A percentile compares a stretch with the other conserved stretches of the same genome.
Conservation (phyloP, 2,888 invertebrate species). For the Phytoseiulus persimilis region DNA sequence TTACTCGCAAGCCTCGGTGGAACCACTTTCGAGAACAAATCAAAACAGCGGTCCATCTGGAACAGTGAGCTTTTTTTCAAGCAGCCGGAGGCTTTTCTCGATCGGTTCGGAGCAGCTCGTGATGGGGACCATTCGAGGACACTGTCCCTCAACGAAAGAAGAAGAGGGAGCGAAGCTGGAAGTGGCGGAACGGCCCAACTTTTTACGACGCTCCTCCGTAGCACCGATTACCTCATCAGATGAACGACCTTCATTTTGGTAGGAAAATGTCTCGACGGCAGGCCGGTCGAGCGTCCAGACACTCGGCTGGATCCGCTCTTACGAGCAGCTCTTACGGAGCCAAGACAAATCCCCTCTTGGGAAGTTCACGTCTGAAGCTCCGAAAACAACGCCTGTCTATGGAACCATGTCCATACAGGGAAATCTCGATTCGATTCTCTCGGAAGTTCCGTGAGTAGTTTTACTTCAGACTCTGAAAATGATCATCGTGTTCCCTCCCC, state of each 20-base stretch:
- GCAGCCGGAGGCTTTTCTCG: not conserved
- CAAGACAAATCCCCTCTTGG: not conserved
- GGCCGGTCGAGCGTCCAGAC: not conserved
- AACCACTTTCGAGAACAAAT: too few relatives aligned
- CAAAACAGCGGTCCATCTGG: too few relatives aligned
- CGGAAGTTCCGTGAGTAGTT: too few relatives aligned
- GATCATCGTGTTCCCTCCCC: too few relatives aligned
- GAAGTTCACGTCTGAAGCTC: too few relatives aligned
- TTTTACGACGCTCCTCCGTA: not conserved
- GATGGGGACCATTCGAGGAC: not conserved
- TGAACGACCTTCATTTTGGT: not conserved
- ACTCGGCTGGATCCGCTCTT: not conserved
- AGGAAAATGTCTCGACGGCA: not conserved
- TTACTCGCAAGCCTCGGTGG: too few relatives aligned
- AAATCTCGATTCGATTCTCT: too few relatives aligned
- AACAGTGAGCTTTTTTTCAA: not conserved
- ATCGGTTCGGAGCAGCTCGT: not conserved
- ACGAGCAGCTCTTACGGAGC: not conserved
- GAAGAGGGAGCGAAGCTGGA: too few relatives aligned
- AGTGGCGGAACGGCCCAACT: not conserved
- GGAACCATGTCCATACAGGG: too few relatives aligned
- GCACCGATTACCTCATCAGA: constrained; percentile 5
- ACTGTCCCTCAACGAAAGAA: not conserved
- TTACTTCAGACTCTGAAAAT: too few relatives aligned
- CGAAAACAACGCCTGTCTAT: too few relatives aligned